Evolutionary conservation across 2,797 vertebrate species (phyloP).

Genomic region (Oophaga sylvatica): DNA sequence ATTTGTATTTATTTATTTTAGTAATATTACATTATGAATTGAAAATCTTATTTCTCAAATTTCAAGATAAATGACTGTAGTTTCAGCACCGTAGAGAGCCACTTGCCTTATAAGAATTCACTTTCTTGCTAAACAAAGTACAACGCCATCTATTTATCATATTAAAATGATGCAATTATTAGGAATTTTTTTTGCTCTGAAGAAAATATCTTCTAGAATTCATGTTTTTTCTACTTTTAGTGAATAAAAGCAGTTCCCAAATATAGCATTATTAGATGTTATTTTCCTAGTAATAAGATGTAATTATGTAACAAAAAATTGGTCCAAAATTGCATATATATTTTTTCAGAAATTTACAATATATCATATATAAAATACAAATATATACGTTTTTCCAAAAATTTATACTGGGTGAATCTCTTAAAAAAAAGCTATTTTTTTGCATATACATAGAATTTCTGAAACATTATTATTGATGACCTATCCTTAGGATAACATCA

Average conservation of each 20-base stretch:
- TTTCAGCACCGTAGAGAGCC: conserved; percentile 55
- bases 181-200: background rate
- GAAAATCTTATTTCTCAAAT: background rate
- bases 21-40: background rate
- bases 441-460: too few relatives aligned
- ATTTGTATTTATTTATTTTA: background rate
- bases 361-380: too few relatives aligned
- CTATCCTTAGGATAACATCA: too few relatives aligned
- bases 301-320: too few relatives aligned
- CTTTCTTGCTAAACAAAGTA: background rate
- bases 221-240: background rate
- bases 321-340: too few relatives aligned
- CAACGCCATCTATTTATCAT: background rate
- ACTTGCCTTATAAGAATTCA: conserved; percentile 6
- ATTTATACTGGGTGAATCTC: too few relatives aligned
- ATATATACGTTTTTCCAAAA: too few relatives aligned
- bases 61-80: background rate
- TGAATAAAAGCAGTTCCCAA: background rate
- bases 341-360: too few relatives aligned
- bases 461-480: too few relatives aligned
- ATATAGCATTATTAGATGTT: background rate
- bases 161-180: background rate
- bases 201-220: background rate
- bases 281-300: background rate
- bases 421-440: too few relatives aligned